phyloP scores from a whole-genome alignment of 2,888 invertebrate species.

The Diloba caeruleocephala region DNA sequence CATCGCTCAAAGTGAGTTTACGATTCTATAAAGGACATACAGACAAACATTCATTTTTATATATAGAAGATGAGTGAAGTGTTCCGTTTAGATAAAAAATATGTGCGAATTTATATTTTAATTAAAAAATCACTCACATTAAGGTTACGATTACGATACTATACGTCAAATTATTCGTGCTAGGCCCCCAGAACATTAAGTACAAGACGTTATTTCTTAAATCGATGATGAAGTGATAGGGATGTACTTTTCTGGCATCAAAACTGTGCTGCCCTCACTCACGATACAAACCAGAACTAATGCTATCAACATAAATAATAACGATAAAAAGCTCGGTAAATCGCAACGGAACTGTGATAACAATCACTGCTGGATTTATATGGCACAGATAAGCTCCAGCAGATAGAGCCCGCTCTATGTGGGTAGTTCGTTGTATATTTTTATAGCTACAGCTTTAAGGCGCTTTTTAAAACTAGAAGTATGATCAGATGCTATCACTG shows the following conservation, averaged over 20 bases:
- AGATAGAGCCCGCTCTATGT: conserved; percentile 32
- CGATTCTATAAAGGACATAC: no score
- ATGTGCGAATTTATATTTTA: no score
- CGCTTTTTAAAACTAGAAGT: conserved; percentile 39
- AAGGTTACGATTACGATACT: no score
- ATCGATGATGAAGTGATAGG: no score
- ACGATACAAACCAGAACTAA: conserved; percentile 26
- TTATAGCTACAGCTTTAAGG: conserved; percentile 37
- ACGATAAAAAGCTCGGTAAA: conserved; percentile 49
- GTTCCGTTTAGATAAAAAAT: no score
- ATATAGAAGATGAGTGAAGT: no score
- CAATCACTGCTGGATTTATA: conserved; percentile 50
- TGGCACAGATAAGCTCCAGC: conserved; percentile 32
- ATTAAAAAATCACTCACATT: no score
- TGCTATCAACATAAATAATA: conserved; percentile 51
- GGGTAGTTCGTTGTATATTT: conserved; percentile 37
- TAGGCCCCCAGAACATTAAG: no score
- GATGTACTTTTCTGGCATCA: background rate
- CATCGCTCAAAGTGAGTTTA: no score
- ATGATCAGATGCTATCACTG: conserved; percentile 31
- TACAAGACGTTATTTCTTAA: no score
- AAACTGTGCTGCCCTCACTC: conserved; percentile 4
- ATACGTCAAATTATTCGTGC: no score
- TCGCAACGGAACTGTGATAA: conserved; percentile 44
- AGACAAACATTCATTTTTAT: no score